A percentile compares a stretch with the other conserved stretches of the same genome.
Evolutionary conservation across 1,140 invertebrate species (phyloP).

Genomic region (Grapholita molesta): DNA sequence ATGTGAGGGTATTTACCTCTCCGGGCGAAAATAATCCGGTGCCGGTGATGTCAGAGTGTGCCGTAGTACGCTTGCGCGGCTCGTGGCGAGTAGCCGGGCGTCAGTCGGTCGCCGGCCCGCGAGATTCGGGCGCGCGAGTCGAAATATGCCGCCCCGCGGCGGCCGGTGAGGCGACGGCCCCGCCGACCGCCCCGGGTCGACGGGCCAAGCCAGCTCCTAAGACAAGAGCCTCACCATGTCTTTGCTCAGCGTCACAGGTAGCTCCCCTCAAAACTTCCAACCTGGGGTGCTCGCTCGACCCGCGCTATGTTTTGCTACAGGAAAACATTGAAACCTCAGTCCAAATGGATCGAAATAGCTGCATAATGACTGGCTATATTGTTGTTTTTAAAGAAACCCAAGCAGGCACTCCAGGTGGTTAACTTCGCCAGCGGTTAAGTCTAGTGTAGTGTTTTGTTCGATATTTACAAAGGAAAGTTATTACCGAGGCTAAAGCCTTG

Average conservation of each 20-base stretch:
- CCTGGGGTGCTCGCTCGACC: neutral
- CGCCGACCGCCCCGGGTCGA: conserved; percentile 72
- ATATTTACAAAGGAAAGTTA: neutral
- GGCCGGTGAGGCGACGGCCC: conserved; percentile 71
- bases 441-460: neutral
- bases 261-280: neutral
- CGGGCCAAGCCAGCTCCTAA: conserved; percentile 61
- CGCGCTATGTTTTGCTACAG: neutral
- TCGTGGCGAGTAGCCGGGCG: conserved; percentile 54
- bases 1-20: conserved; percentile 77
- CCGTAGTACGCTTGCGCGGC: conserved; percentile 51
- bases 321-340: neutral
- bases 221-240: conserved; percentile 71
- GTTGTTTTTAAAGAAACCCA: neutral
- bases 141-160: conserved; percentile 68
- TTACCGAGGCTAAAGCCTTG: neutral
- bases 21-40: conserved; percentile 75
- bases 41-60: conserved; percentile 69
- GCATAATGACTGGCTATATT: neutral
- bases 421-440: neutral
- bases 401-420: neutral
- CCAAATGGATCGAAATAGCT: neutral
- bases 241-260: conserved; percentile 78
- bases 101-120: conserved; percentile 74
- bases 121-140: conserved; percentile 64